Evolutionary conservation across 2,113 vertebrate species (phyloP), one percentile per base, ranked within the genome.

Genomic region (Neopipo cinnamomea): DNA sequence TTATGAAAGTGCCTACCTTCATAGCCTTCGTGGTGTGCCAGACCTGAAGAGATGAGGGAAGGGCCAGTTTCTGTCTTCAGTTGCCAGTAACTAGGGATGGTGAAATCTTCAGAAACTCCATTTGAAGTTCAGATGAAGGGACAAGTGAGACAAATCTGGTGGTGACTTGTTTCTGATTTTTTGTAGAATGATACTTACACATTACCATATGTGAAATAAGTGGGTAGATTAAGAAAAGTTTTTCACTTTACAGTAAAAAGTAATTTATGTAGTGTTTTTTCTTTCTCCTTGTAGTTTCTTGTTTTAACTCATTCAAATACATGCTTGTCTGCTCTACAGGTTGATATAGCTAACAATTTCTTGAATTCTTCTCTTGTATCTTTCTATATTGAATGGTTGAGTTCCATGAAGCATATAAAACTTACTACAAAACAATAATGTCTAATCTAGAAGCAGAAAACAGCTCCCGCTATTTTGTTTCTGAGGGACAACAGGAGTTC

Each of bases 241-340:
- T 74, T 92, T 82, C 28, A 91, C 58, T 21, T 89, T 77, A 56
- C 10, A 49, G 42, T 70, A 62, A 88, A 81, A 88, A 93, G 47
- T 25, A 33, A 61, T 78, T 56, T 47, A 78, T 82, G 95, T 82
- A 59, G 55, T 83, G 52, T n/a, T 49, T 93, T 96, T 95, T 20
- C 33, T 75, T 91, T 94, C 73, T 71, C 31, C 49, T 47, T 85
- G n/a, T 73, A 65, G 44, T 92, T 89, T 94, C 56, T 52, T 78
- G 23, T 31, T 93, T 81, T 62, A 95, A 85, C 28, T 91, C 35
- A 72, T 90, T 93, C 52, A 87, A 20, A 80, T 78, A 46, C 11
- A 5, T 5, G 1, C n/a, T 84, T 72, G 27, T 61, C 56, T 85
- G 68, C 42, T 90, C 11, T 41, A 28, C 46, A 31, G 24, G 56